A percentile compares a stretch with the other conserved stretches of the same genome.
These are phyloP conservation scores for Drosophila orena DNA, from an alignment of 1,140 invertebrate species.

Conservation along the genomic window DNA sequence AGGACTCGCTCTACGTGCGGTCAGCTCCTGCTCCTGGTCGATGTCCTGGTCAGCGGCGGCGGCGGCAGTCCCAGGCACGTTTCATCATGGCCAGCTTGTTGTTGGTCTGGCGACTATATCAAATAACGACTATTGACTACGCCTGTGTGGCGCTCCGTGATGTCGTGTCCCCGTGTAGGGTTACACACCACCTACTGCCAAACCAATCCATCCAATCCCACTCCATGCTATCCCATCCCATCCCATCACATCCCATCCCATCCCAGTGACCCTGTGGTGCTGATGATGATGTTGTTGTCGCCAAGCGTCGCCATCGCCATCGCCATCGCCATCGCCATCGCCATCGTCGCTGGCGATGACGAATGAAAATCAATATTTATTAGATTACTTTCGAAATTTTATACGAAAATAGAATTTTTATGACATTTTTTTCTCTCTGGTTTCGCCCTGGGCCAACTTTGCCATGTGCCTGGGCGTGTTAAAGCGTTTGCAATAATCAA, in stretches of 20 bases:
- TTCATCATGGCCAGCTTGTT: conserved; percentile 77
- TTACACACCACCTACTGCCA: conserved; percentile 50
- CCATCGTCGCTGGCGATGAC: conserved; percentile 69
- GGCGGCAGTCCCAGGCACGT: conserved; percentile 67
- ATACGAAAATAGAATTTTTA: conserved; percentile 84
- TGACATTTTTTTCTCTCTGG: conserved; percentile 64
- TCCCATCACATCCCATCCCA: conserved; percentile 3
- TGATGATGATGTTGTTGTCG: conserved; percentile 57
- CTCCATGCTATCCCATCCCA: conserved; percentile 3
- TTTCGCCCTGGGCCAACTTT: conserved; percentile 40
- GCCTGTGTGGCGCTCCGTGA: conserved; percentile 54
- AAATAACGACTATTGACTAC: conserved; percentile 83
- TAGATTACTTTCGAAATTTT: conserved; percentile 85
- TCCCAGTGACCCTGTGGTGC: conserved; percentile 24
- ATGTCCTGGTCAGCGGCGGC: conserved; percentile 69
- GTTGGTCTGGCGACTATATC: conserved; percentile 78
- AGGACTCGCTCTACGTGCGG: conserved; percentile 67
- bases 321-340: conserved; percentile 48
- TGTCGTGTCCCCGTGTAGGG: conserved; percentile 68
- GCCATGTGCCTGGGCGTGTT: conserved; percentile 24
- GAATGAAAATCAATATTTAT: conserved; percentile 85
- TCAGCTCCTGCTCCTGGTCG: conserved; percentile 52
- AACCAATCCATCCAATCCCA: background rate
- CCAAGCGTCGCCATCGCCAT: conserved; percentile 56
- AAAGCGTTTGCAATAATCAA: conserved; percentile 54